phyloP scores from a whole-genome alignment of 1,140 invertebrate species.

The Drosophila orosa region DNA sequence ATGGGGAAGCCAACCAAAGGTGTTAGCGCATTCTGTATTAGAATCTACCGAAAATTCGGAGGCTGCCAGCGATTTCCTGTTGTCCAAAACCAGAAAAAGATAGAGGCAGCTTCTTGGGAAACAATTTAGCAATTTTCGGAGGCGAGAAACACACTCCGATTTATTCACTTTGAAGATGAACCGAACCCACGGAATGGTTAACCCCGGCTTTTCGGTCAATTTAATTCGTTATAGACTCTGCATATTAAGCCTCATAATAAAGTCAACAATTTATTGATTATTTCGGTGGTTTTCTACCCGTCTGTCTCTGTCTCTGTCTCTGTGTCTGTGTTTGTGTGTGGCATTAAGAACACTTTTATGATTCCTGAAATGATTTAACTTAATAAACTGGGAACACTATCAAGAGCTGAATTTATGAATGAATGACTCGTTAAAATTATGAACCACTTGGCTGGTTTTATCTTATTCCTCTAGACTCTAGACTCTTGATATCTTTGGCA shows the following conservation, averaged over 20 bases:
- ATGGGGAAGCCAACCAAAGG: background rate
- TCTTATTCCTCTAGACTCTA: conserved; percentile 10
- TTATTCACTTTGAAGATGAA: conserved; percentile 57
- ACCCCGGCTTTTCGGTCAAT: conserved; percentile 27
- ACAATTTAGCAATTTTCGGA: conserved; percentile 58
- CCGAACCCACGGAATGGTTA: conserved; percentile 42
- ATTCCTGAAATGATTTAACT: conserved; percentile 51
- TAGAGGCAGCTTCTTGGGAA: conserved; percentile 65
- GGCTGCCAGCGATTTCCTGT: conserved; percentile 74
- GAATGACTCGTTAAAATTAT: conserved; percentile 57
- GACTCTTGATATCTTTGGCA: conserved; percentile 5
- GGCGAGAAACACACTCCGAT: conserved; percentile 47
- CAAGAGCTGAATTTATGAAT: conserved; percentile 51
- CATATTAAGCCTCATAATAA: conserved; percentile 65
- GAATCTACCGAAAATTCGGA: conserved; percentile 66
- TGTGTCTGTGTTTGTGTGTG: conserved; percentile 23
- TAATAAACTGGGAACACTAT: conserved; percentile 52
- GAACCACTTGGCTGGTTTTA: conserved; percentile 14
- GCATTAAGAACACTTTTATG: conserved; percentile 53
- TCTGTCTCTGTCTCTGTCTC: background rate
- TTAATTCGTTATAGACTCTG: conserved; percentile 55
- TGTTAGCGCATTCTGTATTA: conserved; percentile 53
- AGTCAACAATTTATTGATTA: conserved; percentile 65
- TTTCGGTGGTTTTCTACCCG: conserved; percentile 27
- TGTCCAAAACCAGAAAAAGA: conserved; percentile 45